These are phyloP conservation scores for Nasonia giraulti DNA, from an alignment of 1,140 invertebrate species.

Conservation along the genomic window DNA sequence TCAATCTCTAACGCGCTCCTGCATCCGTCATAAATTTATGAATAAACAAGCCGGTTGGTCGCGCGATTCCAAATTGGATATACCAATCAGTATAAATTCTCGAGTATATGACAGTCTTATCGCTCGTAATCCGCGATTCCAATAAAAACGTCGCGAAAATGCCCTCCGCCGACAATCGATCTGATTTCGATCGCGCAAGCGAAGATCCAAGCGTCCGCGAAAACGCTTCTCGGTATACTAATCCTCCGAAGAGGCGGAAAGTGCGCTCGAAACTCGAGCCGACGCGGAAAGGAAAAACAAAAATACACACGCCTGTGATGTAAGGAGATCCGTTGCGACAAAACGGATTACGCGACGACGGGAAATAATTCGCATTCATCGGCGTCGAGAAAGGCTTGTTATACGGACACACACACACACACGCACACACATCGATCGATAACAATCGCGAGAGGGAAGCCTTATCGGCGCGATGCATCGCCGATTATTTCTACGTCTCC, in stretches of 20 bases:
- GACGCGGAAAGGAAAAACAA: not conserved
- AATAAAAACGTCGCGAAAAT: no score
- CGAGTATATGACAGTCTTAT: no score
- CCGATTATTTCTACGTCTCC: not conserved
- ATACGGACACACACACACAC: not conserved
- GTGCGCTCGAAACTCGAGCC: not conserved
- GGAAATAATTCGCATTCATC: constrained; percentile 29
- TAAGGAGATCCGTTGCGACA: constrained; percentile 21
- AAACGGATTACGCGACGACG: constrained; percentile 23
- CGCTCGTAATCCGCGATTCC: no score
- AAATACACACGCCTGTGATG: constrained; percentile 4
- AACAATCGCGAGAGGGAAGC: constrained; percentile 17
- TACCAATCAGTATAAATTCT: no score
- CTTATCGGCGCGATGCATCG: constrained; percentile 7
- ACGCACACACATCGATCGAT: constrained; percentile 21
- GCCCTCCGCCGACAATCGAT: not conserved
- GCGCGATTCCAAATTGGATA: no score
- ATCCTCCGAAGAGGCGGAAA: not conserved
- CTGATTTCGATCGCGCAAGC: no score
- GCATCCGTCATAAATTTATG: not conserved
- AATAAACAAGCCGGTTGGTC: not conserved
- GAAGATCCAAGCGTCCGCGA: no score
- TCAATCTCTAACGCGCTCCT: not conserved
- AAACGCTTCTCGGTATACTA: not conserved
- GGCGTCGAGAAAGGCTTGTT: not conserved